A percentile compares a stretch with the other conserved stretches of the same genome.
These are phyloP conservation scores for Probaryconus sp. DNA, from an alignment of 1,140 invertebrate species.

Conservation along the genomic window DNA sequence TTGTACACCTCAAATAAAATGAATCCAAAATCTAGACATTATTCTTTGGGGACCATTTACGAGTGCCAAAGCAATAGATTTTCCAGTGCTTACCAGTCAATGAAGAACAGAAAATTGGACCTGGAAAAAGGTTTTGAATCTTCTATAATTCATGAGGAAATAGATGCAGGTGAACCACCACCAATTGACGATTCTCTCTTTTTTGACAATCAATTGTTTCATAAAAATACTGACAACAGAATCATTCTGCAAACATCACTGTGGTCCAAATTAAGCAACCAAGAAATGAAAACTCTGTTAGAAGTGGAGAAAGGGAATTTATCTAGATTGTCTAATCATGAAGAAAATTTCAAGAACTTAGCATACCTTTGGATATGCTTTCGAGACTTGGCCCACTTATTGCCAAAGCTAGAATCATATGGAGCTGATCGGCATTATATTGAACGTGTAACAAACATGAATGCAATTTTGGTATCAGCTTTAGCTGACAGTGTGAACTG, in stretches of 20 bases:
- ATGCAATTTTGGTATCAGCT: constrained; percentile 68
- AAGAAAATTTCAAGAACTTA: constrained; percentile 65
- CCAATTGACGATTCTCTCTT: constrained; percentile 73
- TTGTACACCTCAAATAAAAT: constrained; percentile 5
- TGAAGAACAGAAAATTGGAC: constrained; percentile 26
- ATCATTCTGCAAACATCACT: constrained; percentile 74
- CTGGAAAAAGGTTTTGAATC: constrained; percentile 55
- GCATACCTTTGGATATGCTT: constrained; percentile 73
- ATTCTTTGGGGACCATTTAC: constrained; percentile 67
- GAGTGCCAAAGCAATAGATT: constrained; percentile 56
- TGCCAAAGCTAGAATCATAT: constrained; percentile 66
- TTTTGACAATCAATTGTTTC: constrained; percentile 72
- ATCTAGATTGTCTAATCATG: constrained; percentile 31
- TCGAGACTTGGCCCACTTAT: constrained; percentile 65
- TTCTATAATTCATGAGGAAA: constrained; percentile 64
- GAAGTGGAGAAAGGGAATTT: constrained; percentile 73
- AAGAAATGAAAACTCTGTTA: constrained; percentile 72
- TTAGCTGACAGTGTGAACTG: constrained; percentile 68
- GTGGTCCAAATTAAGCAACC: constrained; percentile 70
- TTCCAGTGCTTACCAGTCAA: constrained; percentile 63
- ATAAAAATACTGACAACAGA: constrained; percentile 71
- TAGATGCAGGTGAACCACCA: constrained; percentile 73
- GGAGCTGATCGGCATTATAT: constrained; percentile 67
- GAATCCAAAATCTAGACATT: constrained; percentile 56
- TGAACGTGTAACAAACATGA: constrained; percentile 70